Evolutionary conservation across 2,113 vertebrate species (phyloP), one percentile per base, ranked within the genome.

Genomic region (Pelobates fuscus): DNA sequence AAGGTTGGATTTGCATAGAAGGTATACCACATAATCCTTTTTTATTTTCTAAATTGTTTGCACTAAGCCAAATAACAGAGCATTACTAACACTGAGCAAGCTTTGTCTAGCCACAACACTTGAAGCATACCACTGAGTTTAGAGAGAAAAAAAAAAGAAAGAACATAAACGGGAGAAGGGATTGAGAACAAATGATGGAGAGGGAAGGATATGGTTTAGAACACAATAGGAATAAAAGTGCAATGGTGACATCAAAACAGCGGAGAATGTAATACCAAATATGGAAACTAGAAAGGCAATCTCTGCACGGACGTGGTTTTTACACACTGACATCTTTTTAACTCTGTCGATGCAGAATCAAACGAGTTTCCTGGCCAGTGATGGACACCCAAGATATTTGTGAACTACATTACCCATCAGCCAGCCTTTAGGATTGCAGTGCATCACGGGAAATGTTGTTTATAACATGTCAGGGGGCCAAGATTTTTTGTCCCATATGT

Each of bases 291-390:
- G 62, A 68, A 60, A 66, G 72, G 80, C 79, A 82, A 89, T 89
- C 91, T 93, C 91, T 91, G 89, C 88, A 88, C 92, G 90, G 90
- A 92, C 90, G 90, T 80, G 88, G 89, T 84, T 87, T 90, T 64
- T 80, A 55, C 3, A 25, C 82, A 81, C 21, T 72, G 77, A 80
- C 77, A 81, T 83, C 60, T 11, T 26, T 74, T 59, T 72, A 71
- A 71, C 69, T 57, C 69, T 20, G 29, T 10, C 25, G 10, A 1
- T 5, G 8, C 18, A 62, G 26, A n/a, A n/a, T n/a, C n/a, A n/a
- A n/a, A n/a, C n/a, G n/a, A n/a, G n/a, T n/a, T n/a, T n/a, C n/a
- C n/a, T n/a, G n/a, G n/a, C n/a, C n/a, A n/a, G n/a, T n/a, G n/a
- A n/a, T n/a, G n/a, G n/a, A n/a, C n/a, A n/a, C n/a, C n/a, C n/a